Evolutionary conservation across 2,113 vertebrate genomes (phyloP).

Genomic region (Cynopterus brachyotis): DNA sequence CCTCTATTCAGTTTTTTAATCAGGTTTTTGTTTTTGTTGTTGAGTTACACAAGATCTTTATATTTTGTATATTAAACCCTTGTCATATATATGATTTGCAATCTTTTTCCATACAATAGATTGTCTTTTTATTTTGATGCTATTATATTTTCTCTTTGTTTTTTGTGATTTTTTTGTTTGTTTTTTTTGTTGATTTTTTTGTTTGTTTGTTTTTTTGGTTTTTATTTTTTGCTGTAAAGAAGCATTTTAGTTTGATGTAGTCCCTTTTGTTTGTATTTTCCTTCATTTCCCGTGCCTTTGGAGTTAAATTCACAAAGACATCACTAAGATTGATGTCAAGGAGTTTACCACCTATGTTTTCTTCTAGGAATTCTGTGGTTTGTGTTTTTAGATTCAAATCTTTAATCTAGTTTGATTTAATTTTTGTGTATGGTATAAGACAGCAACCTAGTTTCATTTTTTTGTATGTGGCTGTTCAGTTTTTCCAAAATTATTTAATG

Average conservation of each 20-base stretch:
- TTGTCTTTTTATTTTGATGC: background rate
- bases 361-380: background rate
- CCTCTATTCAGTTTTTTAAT: background rate
- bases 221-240: background rate
- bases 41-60: background rate
- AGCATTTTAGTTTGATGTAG: background rate
- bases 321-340: background rate
- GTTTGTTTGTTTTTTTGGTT: too few relatives aligned
- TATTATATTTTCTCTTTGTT: too few relatives aligned
- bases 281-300: background rate
- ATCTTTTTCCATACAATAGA: background rate
- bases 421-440: background rate
- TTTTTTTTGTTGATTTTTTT: too few relatives aligned
- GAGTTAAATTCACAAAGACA: background rate
- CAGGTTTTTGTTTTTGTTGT: background rate
- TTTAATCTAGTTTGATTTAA: background rate
- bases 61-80: background rate
- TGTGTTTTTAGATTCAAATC: background rate
- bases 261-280: background rate
- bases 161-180: too few relatives aligned
- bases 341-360: background rate
- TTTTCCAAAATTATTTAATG: background rate
- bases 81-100: background rate
- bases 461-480: background rate
- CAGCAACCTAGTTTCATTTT: background rate